Conservation (phyloP, 2,797 vertebrate species). For the Echiichthys vipera region DNA sequence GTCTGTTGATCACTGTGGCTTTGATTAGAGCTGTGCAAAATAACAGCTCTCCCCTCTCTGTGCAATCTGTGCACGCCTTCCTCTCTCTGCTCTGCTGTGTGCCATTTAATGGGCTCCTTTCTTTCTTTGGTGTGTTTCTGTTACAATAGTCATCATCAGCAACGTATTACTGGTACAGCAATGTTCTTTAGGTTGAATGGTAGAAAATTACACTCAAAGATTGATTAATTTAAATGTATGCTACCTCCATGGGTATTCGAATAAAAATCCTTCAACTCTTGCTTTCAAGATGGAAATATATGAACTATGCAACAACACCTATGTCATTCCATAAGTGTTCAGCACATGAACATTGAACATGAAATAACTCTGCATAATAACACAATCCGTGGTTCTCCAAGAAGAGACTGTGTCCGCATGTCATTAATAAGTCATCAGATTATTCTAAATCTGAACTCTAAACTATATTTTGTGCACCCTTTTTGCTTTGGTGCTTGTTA, state of each 20-base stretch:
- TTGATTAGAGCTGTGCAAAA: slow-evolving; percentile 67
- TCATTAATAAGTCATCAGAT: neutral
- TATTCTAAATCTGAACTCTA: neutral
- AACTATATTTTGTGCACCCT: neutral
- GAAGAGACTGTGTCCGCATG: too few relatives aligned
- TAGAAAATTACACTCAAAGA: slow-evolving; percentile 5
- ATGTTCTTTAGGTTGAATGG: neutral
- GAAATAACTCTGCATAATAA: too few relatives aligned
- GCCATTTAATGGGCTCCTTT: slow-evolving; percentile 32
- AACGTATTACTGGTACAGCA: neutral
- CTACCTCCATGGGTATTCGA: neutral
- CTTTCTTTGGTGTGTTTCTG: slow-evolving; percentile 21
- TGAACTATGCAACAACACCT: too few relatives aligned
- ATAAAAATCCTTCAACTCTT: neutral
- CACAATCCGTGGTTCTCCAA: too few relatives aligned
- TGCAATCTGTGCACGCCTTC: slow-evolving; percentile 45
- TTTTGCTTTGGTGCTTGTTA: neutral
- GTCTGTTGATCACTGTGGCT: slow-evolving; percentile 51
- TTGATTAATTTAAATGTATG: neutral
- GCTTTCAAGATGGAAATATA: neutral
- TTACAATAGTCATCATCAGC: slow-evolving; percentile 34
- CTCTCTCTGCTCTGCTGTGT: slow-evolving; percentile 38
- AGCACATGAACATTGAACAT: too few relatives aligned
- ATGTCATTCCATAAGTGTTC: too few relatives aligned
- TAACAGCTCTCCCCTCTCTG: slow-evolving; percentile 51